Conservation (phyloP, 2,113 vertebrate species). For the Dolichallabes microphthalmus region DNA sequence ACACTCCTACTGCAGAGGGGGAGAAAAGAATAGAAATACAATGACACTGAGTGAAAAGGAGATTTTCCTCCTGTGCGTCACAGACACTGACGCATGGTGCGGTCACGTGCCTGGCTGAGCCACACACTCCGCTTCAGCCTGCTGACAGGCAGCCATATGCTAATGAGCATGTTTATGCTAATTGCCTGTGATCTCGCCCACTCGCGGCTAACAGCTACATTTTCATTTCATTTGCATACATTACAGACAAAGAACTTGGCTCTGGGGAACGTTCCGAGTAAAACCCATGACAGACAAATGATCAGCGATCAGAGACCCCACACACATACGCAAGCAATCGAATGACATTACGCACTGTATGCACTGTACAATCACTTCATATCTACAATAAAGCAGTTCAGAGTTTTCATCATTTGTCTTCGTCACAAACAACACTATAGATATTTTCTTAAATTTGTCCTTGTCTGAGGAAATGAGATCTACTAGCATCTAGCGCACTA, state of each 20-base stretch:
- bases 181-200: slow-evolving; percentile 31
- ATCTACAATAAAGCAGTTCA: background rate
- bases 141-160: slow-evolving; percentile 49
- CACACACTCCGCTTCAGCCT: background rate
- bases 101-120: slow-evolving; percentile 19
- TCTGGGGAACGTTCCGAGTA: slow-evolving; percentile 20
- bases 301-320: slow-evolving; percentile 24
- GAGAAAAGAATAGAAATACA: background rate
- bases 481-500: background rate
- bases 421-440: background rate
- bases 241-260: slow-evolving; percentile 27
- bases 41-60: background rate
- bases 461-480: background rate
- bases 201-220: slow-evolving; percentile 21
- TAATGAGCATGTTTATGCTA: slow-evolving; percentile 47
- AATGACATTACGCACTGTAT: background rate
- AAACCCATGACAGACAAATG: slow-evolving; percentile 12
- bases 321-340: slow-evolving; percentile 18
- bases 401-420: slow-evolving; percentile 6
- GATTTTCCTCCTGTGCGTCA: background rate
- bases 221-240: slow-evolving; percentile 48
- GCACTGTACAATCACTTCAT: slow-evolving; percentile 9
- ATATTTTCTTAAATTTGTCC: slow-evolving; percentile 7
- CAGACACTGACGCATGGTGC: background rate
- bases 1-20: background rate